These are phyloP conservation scores for Orchesellides sinensis DNA, from an alignment of 2,888 invertebrate genomes.

Conservation along the genomic window DNA sequence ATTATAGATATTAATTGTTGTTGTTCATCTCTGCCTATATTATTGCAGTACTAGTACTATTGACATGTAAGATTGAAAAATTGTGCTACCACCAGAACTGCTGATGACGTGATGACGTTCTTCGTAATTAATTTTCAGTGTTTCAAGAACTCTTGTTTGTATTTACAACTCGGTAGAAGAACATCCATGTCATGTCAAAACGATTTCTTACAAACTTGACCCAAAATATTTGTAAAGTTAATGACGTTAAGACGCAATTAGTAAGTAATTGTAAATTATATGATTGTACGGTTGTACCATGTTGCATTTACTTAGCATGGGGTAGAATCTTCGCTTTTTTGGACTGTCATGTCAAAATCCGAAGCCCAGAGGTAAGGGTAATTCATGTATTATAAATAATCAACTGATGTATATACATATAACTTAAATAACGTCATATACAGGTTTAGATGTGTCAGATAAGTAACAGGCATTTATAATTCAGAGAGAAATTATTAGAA, in stretches of 20 bases:
- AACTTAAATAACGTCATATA: background rate
- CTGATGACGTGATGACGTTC: too few relatives aligned
- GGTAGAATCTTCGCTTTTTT: slow-evolving; percentile 21
- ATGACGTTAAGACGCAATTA: background rate
- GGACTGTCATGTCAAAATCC: background rate
- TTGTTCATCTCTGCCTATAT: too few relatives aligned
- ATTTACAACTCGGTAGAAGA: background rate
- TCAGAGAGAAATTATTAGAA: too few relatives aligned
- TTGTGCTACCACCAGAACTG: too few relatives aligned
- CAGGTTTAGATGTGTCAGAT: background rate
- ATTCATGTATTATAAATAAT: slow-evolving; percentile 18
- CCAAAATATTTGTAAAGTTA: background rate
- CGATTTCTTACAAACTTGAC: too few relatives aligned
- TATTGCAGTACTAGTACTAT: too few relatives aligned
- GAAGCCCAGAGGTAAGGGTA: slow-evolving; percentile 21
- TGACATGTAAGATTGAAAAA: too few relatives aligned
- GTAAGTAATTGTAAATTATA: background rate
- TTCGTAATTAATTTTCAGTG: too few relatives aligned
- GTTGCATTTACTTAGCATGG: slow-evolving; percentile 41
- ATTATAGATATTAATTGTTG: too few relatives aligned
- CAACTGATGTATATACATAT: background rate
- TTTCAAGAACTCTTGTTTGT: too few relatives aligned
- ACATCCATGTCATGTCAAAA: background rate
- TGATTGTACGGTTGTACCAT: slow-evolving; percentile 34
- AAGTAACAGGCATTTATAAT: background rate